Base-by-base conservation (phyloP, 2,888 invertebrate species). In the Dioctria rufipes region DNA sequence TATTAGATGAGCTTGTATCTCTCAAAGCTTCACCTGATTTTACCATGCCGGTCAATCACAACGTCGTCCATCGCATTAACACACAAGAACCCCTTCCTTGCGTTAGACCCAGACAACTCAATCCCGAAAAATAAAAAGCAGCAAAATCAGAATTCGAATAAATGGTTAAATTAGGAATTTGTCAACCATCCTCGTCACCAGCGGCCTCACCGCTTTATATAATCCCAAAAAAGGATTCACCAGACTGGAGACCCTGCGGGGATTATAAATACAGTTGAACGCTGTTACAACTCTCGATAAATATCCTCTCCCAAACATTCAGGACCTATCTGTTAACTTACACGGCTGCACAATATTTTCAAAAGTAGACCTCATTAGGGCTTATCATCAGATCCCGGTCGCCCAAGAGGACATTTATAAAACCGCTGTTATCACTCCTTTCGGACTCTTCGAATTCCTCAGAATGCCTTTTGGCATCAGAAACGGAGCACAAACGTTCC, bases 351-450 rank as follows among this genome's bases (percentile, higher is more conserved):
- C 5, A 6, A 71, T 84, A 13, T 86, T 85, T 78, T 83, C 84
- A 4, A 84, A 80, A 25, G 71, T 85, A 5, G 85, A 86, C 80
- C 78, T 86, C 9, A 71, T 80, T 3, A 71, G 82, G 51, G 87
- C 87, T 0, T 89, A 85, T 80, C 84, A 87, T 69, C 86, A 88
- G 58, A 87, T 89, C 86, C 86, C n/a, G 0, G 84, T 88, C 2
- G 82, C 81, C 2, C 75, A 83, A 5, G 85, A 84, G 37, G 85
- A 87, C 80, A 84, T 88, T 11, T 83, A 65, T 1, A 88, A 88
- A 81, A 87, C 87, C 2, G 87, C 86, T 0, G 85, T 88, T 3
- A 86, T 81, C 4, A 87, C 87, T 3, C 86, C 87, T 0, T 87
- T 87, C 80, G 87, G 86, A 1, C 80, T 87, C 2, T 88, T 84